Conservation (phyloP, 2,797 vertebrate species). For the Micropoecilia bifurca region DNA sequence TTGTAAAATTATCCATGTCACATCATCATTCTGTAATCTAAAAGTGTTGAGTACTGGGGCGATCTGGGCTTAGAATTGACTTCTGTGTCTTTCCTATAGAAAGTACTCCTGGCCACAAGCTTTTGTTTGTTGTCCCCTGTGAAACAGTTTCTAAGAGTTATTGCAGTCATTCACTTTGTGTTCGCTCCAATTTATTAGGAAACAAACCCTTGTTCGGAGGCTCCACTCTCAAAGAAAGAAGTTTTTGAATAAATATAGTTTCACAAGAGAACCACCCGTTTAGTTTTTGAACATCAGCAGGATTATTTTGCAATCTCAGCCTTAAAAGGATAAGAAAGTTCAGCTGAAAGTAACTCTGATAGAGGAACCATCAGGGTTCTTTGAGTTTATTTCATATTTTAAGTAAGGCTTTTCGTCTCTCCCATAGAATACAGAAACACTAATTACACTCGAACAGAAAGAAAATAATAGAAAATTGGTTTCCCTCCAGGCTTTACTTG, state of each 20-base stretch:
- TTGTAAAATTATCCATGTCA: neutral
- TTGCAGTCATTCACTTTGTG: neutral
- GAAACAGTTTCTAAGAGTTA: no score
- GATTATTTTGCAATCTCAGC: neutral
- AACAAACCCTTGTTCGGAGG: neutral
- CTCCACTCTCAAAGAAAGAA: neutral
- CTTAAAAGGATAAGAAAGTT: neutral
- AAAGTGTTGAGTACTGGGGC: neutral
- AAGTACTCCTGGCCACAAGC: neutral
- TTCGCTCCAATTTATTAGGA: neutral
- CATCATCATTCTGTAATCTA: neutral
- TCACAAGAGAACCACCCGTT: neutral
- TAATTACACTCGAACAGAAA: no score
- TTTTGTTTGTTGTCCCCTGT: neutral
- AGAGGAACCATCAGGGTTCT: no score
- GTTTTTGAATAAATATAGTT: neutral
- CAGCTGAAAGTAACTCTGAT: neutral
- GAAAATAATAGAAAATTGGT: no score
- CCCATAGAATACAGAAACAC: no score
- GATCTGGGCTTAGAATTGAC: neutral
- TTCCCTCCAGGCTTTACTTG: no score
- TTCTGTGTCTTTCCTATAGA: neutral
- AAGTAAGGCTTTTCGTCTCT: no score
- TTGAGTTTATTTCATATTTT: no score
- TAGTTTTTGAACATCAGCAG: neutral